These are phyloP conservation scores for Trachemys scripta DNA, from an alignment of 2,113 vertebrate species.

Conservation along the genomic window DNA sequence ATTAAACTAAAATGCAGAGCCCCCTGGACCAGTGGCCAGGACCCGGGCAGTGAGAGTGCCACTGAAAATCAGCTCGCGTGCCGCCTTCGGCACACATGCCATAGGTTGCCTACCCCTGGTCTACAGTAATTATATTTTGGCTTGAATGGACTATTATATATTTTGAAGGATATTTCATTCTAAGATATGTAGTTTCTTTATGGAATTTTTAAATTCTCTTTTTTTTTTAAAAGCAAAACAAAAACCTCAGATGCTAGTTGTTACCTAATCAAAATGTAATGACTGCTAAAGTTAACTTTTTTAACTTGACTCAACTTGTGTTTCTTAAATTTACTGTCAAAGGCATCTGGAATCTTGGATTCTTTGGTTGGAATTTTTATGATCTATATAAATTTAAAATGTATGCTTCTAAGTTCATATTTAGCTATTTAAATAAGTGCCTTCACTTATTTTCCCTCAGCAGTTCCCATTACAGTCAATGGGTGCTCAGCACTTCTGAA, in stretches of 20 bases:
- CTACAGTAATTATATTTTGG: not conserved
- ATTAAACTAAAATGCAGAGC: too few relatives aligned
- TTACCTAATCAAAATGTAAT: rapidly evolving
- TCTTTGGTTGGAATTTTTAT: not conserved
- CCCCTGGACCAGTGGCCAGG: too few relatives aligned
- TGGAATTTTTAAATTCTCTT: not conserved
- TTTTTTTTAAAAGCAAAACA: not conserved
- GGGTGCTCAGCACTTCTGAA: not conserved
- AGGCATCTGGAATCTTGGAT: not conserved
- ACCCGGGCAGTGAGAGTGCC: too few relatives aligned
- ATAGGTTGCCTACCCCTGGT: not conserved
- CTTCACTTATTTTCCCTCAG: not conserved
- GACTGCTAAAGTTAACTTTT: not conserved
- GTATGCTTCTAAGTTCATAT: not conserved
- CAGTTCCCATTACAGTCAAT: not conserved
- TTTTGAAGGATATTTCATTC: not conserved
- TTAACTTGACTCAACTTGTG: not conserved
- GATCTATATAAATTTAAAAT: not conserved
- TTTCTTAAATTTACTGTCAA: not conserved
- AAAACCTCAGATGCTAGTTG: not conserved
- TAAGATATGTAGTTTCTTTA: not conserved
- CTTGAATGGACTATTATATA: not conserved
- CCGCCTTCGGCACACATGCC: too few relatives aligned
- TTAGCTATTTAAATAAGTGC: not conserved
- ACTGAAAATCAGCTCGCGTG: too few relatives aligned